Conservation (phyloP, 2,797 vertebrate species). For the Galago senegalensis region DNA sequence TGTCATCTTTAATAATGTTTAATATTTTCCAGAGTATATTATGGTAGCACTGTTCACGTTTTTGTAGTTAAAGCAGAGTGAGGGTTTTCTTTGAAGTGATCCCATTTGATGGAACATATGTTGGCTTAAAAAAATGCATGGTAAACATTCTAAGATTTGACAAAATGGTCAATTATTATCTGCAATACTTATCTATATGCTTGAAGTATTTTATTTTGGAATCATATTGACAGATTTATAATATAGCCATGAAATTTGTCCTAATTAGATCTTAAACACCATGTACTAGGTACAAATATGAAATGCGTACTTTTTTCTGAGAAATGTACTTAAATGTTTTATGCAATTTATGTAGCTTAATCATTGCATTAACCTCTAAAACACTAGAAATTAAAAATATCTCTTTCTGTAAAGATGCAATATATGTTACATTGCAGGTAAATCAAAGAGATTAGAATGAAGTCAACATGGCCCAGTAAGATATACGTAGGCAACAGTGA, state of each 20-base stretch:
- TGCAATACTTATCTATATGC: background rate
- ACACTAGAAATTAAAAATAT: background rate
- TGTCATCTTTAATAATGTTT: conserved; percentile 85
- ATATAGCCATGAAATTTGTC: conserved; percentile 75
- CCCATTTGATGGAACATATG: background rate
- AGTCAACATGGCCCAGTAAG: background rate
- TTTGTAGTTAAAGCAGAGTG: conserved; percentile 71
- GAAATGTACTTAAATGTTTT: background rate
- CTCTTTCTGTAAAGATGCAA: background rate
- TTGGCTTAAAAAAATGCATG: background rate
- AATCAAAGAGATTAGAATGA: background rate
- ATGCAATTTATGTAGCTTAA: background rate
- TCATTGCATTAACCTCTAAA: background rate
- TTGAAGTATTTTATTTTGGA: background rate
- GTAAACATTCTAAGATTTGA: background rate
- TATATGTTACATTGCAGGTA: background rate
- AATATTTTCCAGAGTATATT: conserved; percentile 80
- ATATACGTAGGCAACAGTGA: background rate
- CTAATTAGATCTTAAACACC: conserved; percentile 69
- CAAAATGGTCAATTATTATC: background rate
- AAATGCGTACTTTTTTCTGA: conserved; percentile 1
- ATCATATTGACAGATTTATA: conserved; percentile 78
- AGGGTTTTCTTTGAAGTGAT: conserved; percentile 79
- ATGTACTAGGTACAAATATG: conserved; percentile 60
- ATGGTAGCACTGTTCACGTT: conserved; percentile 57